Base-by-base conservation (phyloP, 2,113 vertebrate genomes). In the Aptenodytes patagonicus region DNA sequence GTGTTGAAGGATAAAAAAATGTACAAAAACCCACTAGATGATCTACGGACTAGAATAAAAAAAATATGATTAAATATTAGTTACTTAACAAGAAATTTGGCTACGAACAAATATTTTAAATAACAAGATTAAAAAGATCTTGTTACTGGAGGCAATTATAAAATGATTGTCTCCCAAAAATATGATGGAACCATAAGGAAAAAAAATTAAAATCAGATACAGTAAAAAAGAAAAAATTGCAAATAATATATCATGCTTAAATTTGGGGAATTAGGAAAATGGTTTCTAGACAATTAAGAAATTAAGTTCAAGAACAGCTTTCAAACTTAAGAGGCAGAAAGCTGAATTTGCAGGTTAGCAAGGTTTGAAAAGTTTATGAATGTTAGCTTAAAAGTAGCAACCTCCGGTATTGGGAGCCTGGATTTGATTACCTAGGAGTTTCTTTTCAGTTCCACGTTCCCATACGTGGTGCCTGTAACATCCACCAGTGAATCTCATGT, bases 21-120 rank as follows among this genome's bases (percentile, higher is more conserved):
- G 4, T 9, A 18, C 12, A 85, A 75, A 65, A 64, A 26, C 1
- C 0, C 16, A 13, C 5, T 10, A 31, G 5, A n/a, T 54, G 2
- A 72, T 64, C 19, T 68, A 54, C 84, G 5, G 32, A 36, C 5
- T 47, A 46, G 9, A 10, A 55, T 60, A 14, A 57, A 80, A 77
- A 61, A 61, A 40, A 13, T 9, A 51, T 2, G 4, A 46, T 68
- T 58, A 57, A 32, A 3, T 49, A 60, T 28, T 40, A 40, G 17
- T 60, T 40, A 49, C 13, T 66, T 71, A 24, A 60, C 9, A 65
- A 81, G 58, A 72, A 65, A 70, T 57, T 42, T 82, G 26, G 0
- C 10, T 75, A 5, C 29, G 12, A 86, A 10, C 38, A 79, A 44
- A 29, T n/a, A 24, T 26, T 58, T 71, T 77, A 65, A 71, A 42